A percentile compares a stretch with the other conserved stretches of the same genome.
Evolutionary conservation across 2,113 vertebrate species (phyloP).

Genomic region (Bolborhynchus lineola): DNA sequence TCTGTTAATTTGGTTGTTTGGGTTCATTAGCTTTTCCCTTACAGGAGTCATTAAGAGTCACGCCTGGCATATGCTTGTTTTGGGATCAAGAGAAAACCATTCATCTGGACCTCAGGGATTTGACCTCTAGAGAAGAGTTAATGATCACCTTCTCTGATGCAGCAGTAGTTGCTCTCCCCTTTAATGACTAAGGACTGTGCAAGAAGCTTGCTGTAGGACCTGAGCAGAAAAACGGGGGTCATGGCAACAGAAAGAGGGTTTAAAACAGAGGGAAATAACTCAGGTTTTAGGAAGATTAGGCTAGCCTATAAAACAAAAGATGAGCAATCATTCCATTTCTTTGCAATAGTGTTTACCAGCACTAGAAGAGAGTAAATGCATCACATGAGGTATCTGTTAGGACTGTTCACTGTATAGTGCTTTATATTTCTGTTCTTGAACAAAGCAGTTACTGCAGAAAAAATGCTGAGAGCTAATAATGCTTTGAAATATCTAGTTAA

Average conservation of each 20-base stretch:
- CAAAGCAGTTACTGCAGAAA: background rate
- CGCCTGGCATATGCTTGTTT: background rate
- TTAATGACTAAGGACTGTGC: background rate
- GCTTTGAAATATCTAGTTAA: background rate
- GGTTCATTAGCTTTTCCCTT: conserved; percentile 7
- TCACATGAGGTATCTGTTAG: background rate
- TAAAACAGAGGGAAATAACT: background rate
- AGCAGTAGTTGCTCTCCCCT: background rate
- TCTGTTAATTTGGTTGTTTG: background rate
- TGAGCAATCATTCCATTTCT: background rate
- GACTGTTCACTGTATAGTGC: background rate
- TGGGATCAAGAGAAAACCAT: background rate
- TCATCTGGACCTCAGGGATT: background rate
- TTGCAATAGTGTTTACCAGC: background rate
- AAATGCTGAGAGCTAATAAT: background rate
- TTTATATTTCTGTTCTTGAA: background rate
- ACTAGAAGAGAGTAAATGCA: background rate
- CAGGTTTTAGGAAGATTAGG: background rate
- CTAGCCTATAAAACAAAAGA: background rate
- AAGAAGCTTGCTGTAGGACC: background rate
- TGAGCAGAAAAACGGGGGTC: background rate
- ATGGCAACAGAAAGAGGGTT: background rate
- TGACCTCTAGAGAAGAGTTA: background rate
- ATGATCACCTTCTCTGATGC: background rate
- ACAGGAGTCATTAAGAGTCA: background rate